These are phyloP conservation scores for Styela clava DNA, from an alignment of 23 tunicate species.

Conservation along the genomic window DNA sequence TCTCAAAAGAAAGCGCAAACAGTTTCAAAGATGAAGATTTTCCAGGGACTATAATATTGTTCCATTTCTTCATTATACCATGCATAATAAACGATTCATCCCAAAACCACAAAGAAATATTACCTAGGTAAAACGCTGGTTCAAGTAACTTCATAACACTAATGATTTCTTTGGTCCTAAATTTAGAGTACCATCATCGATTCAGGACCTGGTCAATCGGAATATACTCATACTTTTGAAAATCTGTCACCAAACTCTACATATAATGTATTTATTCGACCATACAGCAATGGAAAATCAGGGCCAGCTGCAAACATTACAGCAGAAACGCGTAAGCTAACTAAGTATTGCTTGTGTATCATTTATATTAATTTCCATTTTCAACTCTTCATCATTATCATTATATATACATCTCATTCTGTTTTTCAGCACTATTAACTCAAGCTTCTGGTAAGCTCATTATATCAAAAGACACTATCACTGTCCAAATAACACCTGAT, in stretches of 20 bases:
- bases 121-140: too few species aligned
- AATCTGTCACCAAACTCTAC: conserved; percentile 19
- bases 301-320: conserved; percentile 26
- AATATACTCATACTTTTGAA: conserved; percentile 26
- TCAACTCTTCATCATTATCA: too few species aligned
- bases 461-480: conserved; percentile 29
- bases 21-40: too few species aligned
- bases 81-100: too few species aligned
- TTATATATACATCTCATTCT: background rate
- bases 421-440: conserved; percentile 23
- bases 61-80: too few species aligned
- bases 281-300: conserved; percentile 24
- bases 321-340: conserved; percentile 27
- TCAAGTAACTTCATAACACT: too few species aligned
- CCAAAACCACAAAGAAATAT: too few species aligned
- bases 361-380: too few species aligned
- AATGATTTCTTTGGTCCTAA: too few species aligned
- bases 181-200: conserved; percentile 27
- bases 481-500: conserved; percentile 30
- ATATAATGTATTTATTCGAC: conserved; percentile 36
- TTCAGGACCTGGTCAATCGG: conserved; percentile 1
- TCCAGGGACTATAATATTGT: too few species aligned
- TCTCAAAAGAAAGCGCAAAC: too few species aligned
- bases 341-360: too few species aligned
- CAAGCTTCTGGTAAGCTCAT: conserved; percentile 31